Conservation (phyloP, 2,888 invertebrate genomes). For the Pristionchus entomophagus region DNA sequence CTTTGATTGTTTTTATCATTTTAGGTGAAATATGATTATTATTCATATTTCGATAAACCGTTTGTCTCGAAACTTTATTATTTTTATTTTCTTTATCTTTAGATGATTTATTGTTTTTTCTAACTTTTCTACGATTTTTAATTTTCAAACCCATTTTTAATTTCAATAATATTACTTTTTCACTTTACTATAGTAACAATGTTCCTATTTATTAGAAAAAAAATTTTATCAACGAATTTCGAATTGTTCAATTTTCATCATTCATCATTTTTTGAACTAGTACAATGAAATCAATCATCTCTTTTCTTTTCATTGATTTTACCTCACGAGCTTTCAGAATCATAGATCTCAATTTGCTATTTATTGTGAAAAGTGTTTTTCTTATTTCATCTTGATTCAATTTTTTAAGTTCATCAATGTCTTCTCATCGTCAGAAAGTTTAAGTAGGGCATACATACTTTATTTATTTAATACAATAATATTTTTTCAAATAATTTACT, state of each 20-base stretch:
- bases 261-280: conserved; percentile 48
- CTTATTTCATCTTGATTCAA: conserved; percentile 55
- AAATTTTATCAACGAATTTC: conserved; percentile 36
- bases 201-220: conserved; percentile 52
- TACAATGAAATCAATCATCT: conserved; percentile 55
- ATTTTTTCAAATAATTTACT: neutral
- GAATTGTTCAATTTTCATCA: neutral
- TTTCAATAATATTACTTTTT: conserved; percentile 54
- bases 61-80: conserved; percentile 45
- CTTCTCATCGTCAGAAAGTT: neutral
- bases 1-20: too few species aligned
- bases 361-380: conserved; percentile 51
- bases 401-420: conserved; percentile 49
- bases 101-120: conserved; percentile 47
- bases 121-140: conserved; percentile 53
- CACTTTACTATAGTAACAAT: conserved; percentile 45
- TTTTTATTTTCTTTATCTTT: conserved; percentile 53
- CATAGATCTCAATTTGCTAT: conserved; percentile 53
- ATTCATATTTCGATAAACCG: conserved; percentile 47
- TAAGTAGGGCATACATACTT: neutral
- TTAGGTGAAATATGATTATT: neutral
- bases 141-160: conserved; percentile 52
- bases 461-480: neutral
- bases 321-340: conserved; percentile 52
- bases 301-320: conserved; percentile 53